Evolutionary conservation across 2,888 invertebrate species (phyloP).

Genomic region (Microchrysa polita): DNA sequence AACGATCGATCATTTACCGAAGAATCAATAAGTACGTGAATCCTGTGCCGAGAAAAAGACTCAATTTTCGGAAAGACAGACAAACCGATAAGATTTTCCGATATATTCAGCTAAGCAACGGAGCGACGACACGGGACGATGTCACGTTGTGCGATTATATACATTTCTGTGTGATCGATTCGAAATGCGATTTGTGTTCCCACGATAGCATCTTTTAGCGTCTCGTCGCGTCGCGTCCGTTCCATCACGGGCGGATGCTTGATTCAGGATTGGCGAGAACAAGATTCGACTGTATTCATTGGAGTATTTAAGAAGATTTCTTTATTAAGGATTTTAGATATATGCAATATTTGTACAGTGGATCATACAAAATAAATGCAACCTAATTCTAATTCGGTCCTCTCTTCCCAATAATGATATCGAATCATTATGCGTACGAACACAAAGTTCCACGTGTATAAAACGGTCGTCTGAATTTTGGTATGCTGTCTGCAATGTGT

Average conservation of each 20-base stretch:
- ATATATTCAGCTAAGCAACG: too few species aligned
- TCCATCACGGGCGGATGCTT: neutral
- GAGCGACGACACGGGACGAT: too few species aligned
- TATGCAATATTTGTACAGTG: too few species aligned
- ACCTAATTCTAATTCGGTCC: too few species aligned
- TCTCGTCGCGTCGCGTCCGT: too few species aligned
- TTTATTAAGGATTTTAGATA: neutral
- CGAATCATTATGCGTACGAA: too few species aligned
- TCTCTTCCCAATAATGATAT: too few species aligned
- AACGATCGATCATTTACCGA: neutral
- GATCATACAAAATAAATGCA: too few species aligned
- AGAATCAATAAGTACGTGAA: neutral
- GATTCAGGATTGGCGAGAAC: conserved; percentile 7
- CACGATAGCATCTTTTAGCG: conserved; percentile 27
- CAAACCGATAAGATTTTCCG: neutral
- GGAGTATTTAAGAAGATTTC: conserved; percentile 17
- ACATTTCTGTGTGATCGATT: conserved; percentile 17
- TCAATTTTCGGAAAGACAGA: neutral
- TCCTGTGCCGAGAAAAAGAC: neutral
- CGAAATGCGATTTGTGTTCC: conserved; percentile 19
- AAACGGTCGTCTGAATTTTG: too few species aligned
- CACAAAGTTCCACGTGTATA: too few species aligned
- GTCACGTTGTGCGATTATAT: neutral
- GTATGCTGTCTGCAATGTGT: too few species aligned
- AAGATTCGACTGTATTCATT: neutral